phyloP scores from a whole-genome alignment of 30 jellyfish, hydroid and myxozoan species.

The Hydractinia echinata region DNA sequence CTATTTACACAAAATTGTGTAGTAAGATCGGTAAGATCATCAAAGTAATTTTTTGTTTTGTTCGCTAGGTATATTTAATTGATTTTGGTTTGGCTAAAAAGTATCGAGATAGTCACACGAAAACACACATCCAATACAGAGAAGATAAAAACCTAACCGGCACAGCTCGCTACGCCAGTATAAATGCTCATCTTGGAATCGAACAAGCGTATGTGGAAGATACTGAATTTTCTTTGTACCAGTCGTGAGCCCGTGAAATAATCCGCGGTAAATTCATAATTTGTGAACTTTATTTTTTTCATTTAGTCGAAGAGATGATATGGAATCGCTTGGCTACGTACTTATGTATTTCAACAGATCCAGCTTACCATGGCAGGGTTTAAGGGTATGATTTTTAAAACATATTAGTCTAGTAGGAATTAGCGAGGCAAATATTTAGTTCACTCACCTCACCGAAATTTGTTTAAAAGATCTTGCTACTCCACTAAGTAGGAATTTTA shows the following conservation, averaged over 20 bases:
- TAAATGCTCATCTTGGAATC: slow-evolving; percentile 97
- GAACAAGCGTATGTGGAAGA: slow-evolving; percentile 85
- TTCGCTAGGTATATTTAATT: slow-evolving; percentile 70
- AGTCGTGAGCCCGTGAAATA: neutral
- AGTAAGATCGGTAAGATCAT: too few species aligned
- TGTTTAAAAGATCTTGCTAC: too few species aligned
- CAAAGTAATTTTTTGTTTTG: slow-evolving; percentile 7
- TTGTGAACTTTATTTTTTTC: neutral
- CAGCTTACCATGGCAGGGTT: slow-evolving; percentile 98
- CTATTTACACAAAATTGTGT: neutral
- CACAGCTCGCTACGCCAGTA: slow-evolving; percentile 98
- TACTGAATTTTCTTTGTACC: neutral
- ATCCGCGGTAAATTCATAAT: neutral
- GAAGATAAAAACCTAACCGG: slow-evolving; percentile 93
- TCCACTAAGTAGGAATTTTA: too few species aligned
- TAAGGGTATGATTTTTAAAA: slow-evolving; percentile 38
- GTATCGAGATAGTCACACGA: slow-evolving; percentile 84
- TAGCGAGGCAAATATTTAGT: too few species aligned
- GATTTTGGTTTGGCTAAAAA: slow-evolving; percentile 98
- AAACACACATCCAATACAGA: slow-evolving; percentile 82
- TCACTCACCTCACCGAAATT: too few species aligned
- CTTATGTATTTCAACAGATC: slow-evolving; percentile 88
- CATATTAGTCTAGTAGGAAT: too few species aligned
- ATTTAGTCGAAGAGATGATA: slow-evolving; percentile 96
- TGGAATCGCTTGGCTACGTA: slow-evolving; percentile 98